Evolutionary conservation across 2,113 vertebrate genomes (phyloP).

Genomic region (Paedocypris sp.): DNA sequence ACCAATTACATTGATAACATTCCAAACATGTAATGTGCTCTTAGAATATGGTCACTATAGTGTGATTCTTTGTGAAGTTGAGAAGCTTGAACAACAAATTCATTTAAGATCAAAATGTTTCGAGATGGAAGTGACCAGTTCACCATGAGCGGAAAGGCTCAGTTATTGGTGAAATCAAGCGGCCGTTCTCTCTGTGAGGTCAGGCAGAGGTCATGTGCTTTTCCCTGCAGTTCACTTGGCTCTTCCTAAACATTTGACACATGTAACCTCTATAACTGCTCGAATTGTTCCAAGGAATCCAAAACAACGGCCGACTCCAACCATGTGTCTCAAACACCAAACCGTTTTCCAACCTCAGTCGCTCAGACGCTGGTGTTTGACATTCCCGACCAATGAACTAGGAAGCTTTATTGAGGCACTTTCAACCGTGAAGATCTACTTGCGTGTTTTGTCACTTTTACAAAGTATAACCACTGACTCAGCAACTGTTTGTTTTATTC

Average conservation of each 20-base stretch:
- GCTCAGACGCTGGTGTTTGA: too few species aligned
- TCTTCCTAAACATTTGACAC: conserved; percentile 23
- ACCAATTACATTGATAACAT: too few species aligned
- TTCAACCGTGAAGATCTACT: background rate
- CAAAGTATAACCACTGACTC: background rate
- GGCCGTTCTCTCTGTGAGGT: background rate
- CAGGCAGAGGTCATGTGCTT: background rate
- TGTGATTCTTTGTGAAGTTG: too few species aligned
- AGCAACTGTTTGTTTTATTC: background rate
- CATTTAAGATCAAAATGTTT: too few species aligned
- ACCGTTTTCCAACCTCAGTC: background rate
- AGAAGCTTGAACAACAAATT: too few species aligned
- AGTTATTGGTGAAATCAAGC: too few species aligned
- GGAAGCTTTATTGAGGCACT: background rate
- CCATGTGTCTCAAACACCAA: background rate
- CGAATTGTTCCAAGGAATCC: conserved; percentile 24
- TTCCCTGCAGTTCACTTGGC: conserved; percentile 8
- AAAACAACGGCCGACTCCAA: conserved; percentile 23
- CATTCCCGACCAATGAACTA: too few species aligned
- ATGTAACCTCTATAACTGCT: conserved; percentile 10
- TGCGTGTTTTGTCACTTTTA: background rate
- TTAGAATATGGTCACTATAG: too few species aligned
- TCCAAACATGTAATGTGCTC: too few species aligned
- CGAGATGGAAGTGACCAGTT: too few species aligned
- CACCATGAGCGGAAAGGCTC: too few species aligned